phyloP scores from a whole-genome alignment of 2,888 invertebrate genomes.

The Glyphotaelius pellucidus region DNA sequence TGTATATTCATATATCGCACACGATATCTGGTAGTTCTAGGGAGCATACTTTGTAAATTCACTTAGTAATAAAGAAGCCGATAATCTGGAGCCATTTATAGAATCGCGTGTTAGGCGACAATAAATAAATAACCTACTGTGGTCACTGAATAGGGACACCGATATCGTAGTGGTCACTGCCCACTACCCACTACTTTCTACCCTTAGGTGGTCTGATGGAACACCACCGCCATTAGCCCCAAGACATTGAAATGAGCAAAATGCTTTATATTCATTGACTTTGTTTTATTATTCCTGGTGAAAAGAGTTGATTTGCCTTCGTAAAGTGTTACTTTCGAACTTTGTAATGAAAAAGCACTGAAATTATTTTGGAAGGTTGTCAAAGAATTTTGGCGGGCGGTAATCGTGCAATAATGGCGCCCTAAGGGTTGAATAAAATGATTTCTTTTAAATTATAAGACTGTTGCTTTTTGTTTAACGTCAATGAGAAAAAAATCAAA shows the following conservation, averaged over 20 bases:
- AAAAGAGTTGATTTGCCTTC: neutral
- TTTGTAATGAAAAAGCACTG: neutral
- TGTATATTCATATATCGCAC: neutral
- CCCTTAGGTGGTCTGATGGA: neutral
- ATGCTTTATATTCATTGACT: neutral
- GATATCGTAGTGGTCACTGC: constrained; percentile 24
- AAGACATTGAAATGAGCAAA: constrained; percentile 8
- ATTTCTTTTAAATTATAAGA: too few species aligned
- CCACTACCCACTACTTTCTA: neutral
- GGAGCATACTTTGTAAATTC: constrained; percentile 44
- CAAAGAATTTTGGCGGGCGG: neutral
- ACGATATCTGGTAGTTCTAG: neutral
- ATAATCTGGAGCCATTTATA: constrained; percentile 56
- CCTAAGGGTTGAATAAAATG: too few species aligned
- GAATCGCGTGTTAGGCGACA: constrained; percentile 61
- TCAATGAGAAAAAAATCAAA: neutral
- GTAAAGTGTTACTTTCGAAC: neutral
- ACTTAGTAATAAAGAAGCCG: constrained; percentile 59
- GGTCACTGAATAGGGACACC: constrained; percentile 58
- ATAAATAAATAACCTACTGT: constrained; percentile 60
- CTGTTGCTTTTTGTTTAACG: neutral
- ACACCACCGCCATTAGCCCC: neutral
- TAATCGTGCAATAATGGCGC: neutral
- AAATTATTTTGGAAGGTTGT: neutral
- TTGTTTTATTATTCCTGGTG: neutral